Evolutionary conservation across 2,113 vertebrate genomes (phyloP), one percentile per base, ranked within the genome.

Genomic region (Dromaius novaehollandiae): DNA sequence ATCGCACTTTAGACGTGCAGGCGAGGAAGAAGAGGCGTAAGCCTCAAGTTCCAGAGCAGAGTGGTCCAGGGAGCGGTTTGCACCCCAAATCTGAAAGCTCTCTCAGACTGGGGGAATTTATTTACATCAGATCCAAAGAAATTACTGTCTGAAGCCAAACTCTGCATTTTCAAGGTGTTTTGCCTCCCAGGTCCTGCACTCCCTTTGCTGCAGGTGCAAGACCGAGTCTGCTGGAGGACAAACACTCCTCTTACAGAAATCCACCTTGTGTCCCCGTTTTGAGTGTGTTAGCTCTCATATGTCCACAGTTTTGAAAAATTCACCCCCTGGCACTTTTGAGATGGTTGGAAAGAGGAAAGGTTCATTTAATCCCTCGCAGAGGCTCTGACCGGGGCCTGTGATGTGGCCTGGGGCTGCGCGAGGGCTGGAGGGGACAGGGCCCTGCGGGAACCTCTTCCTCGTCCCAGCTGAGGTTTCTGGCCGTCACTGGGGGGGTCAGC

Each of bases 41-140:
- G 36, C 19, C 5, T 36, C 0, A 44, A 17, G 1, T 19, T 26
- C 25, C 15, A 5, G 63, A 75, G 46, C 53, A 4, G 6, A 1
- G 58, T 1, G 24, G 30, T 15, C 60, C 1, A 8, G 44, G 51
- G 65, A 73, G 60, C 16, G 21, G 55, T 63, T 60, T 13, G 56
- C 7, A 5, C 18, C 76, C 64, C 56, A 44, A 18, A 28, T 9
- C 4, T 1, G 20, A 9, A 63, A 76, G 70, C 50, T 65, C 56
- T 64, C 71, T 70, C 56, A 8, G 21, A 1, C 19, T 0, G 16
- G 19, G 69, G 38, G 60, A 42, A 11, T 51, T 61, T 38, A 7
- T 48, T 7, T 6, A 16, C 5, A 2, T 5, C 53, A 19, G 11
- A 19, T 36, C 9, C 24, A 40, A 22, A 40, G 82, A 9, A n/a